These are phyloP conservation scores for Diarsia brunnea DNA, from an alignment of 2,888 invertebrate genomes.

Conservation along the genomic window DNA sequence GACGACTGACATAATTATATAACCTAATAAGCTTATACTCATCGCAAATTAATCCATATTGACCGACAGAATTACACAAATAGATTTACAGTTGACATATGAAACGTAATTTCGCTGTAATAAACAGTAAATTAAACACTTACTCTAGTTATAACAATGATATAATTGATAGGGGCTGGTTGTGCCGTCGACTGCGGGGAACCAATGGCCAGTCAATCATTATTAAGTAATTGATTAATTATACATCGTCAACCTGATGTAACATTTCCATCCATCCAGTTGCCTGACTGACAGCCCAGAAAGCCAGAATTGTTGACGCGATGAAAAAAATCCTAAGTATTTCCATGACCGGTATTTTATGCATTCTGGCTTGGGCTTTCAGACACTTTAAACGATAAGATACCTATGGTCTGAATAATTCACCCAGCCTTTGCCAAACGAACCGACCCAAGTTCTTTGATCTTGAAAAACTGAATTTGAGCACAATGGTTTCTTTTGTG, in stretches of 20 bases:
- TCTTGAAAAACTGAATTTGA: neutral
- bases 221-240: conserved; percentile 24
- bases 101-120: conserved; percentile 11
- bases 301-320: too few relatives aligned
- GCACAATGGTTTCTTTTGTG: neutral
- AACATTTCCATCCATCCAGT: neutral
- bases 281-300: neutral
- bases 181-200: neutral
- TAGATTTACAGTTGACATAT: conserved; percentile 14
- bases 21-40: too few relatives aligned
- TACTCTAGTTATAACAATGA: conserved; percentile 38
- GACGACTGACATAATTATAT: neutral
- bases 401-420: too few relatives aligned
- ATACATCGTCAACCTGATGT: neutral
- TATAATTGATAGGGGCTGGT: conserved; percentile 48
- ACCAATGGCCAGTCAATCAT: conserved; percentile 11
- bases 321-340: too few relatives aligned
- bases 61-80: neutral
- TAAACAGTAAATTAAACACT: conserved; percentile 4
- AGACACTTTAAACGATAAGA: neutral
- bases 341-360: too few relatives aligned
- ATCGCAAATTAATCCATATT: neutral
- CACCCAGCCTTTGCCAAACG: neutral
- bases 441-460: neutral
- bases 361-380: neutral